A percentile compares a stretch with the other conserved stretches of the same genome.
Conservation (phyloP, 2,797 vertebrate species). For the Spinus olivaceus region DNA sequence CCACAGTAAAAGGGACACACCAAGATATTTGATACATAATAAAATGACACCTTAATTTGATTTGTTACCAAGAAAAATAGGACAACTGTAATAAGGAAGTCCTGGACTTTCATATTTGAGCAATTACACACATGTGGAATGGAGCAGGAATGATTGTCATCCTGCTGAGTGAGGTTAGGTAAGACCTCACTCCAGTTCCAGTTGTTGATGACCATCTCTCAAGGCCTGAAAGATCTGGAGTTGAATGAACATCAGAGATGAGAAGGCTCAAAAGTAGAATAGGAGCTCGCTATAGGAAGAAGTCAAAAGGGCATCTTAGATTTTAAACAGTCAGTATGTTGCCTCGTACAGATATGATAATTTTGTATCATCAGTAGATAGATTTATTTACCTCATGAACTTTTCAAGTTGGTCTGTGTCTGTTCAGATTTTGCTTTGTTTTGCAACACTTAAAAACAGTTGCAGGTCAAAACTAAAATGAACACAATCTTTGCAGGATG, state of each 20-base stretch:
- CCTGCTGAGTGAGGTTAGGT: background rate
- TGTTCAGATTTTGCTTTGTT: background rate
- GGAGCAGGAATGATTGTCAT: background rate
- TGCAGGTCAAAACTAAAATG: background rate
- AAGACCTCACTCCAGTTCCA: background rate
- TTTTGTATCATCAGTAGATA: background rate
- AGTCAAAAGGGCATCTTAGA: background rate
- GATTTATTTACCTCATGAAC: background rate
- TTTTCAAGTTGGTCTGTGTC: background rate
- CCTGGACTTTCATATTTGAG: background rate
- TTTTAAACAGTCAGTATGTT: background rate
- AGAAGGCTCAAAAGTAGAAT: background rate
- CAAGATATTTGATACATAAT: background rate
- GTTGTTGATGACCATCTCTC: background rate
- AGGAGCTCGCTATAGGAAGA: background rate
- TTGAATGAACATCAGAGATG: background rate
- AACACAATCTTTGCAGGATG: background rate
- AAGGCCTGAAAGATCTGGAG: background rate
- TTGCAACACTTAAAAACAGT: background rate
- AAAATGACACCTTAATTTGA: background rate
- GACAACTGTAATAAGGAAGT: background rate
- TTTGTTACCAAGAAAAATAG: background rate
- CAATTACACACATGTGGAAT: fast-evolving
- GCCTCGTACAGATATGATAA: background rate
- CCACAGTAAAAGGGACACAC: background rate